phyloP scores from a whole-genome alignment of 2,888 invertebrate genomes.

The Tethea ocularis region DNA sequence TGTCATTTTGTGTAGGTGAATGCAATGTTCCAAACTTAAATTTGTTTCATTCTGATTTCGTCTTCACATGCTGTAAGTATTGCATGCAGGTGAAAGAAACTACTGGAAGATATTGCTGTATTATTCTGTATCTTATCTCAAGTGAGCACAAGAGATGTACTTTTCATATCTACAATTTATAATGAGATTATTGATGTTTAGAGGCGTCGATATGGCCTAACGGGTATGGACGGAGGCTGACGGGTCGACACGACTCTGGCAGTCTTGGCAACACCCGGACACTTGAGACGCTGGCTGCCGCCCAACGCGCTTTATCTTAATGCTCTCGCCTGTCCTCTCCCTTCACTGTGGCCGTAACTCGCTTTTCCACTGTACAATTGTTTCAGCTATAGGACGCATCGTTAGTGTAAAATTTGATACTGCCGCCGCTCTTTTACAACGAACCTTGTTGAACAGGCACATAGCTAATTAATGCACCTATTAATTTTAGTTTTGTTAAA shows the following conservation, averaged over 20 bases:
- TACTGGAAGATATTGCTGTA: background rate
- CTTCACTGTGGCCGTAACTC: slow-evolving; percentile 67
- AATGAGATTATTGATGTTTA: background rate
- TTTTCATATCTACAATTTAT: background rate
- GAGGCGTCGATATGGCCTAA: background rate
- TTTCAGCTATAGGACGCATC: slow-evolving; percentile 54
- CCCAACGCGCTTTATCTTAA: slow-evolving; percentile 79
- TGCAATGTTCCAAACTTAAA: background rate
- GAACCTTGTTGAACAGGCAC: slow-evolving; percentile 24
- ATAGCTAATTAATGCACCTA: slow-evolving; percentile 48
- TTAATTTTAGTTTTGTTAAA: slow-evolving; percentile 55
- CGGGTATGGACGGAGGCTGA: slow-evolving; percentile 19
- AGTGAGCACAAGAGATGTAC: background rate
- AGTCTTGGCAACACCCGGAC: slow-evolving; percentile 67
- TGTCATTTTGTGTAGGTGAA: background rate
- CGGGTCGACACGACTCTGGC: slow-evolving; percentile 36
- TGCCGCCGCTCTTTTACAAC: slow-evolving; percentile 22
- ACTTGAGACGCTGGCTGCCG: slow-evolving; percentile 77
- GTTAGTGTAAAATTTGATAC: slow-evolving; percentile 57
- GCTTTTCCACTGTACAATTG: slow-evolving; percentile 67
- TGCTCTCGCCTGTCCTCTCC: slow-evolving; percentile 71
- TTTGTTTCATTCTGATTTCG: background rate
- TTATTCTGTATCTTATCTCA: background rate
- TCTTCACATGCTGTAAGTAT: background rate
- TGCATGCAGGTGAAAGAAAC: background rate